Base-by-base conservation (phyloP, 1,140 invertebrate species). In the Nephila pilipes region DNA sequence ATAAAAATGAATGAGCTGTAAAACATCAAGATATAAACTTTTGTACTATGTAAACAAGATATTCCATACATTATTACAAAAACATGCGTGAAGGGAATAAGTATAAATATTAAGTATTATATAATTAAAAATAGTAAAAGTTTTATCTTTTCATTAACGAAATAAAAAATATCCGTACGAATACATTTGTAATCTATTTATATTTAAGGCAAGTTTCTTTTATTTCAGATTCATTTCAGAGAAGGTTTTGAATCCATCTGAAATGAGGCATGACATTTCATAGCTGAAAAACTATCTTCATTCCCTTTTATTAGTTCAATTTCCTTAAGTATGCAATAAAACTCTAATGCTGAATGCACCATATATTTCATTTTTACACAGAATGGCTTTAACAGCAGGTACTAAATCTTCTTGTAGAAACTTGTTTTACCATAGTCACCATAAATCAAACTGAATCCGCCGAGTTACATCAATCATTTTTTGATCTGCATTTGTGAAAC, bases 401-500 rank as follows among this genome's bases (percentile, higher is more conserved):
- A 80, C 88, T 75, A 90, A 87, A 90, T 90, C 88, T 54, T 80
- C 22, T 32, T 12, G 85, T 18, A 46, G 29, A 63, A 46, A 38
- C 57, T 65, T 87, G 60, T 87, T 87, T 90, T 79, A 79, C 65
- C n/a, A 32, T n/a, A 12, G 25, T 10, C n/a, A n/a, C 38, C 90
- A 91, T 91, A 85, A 91, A 91, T 91, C 90, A 91, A 63, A 85
- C 29, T 57, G 57, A 85, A 29, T 46, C 25, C 25, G 54, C 25
- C 16, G 18, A 80, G 6, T 46, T 57, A 20, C 38, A 90, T 91
- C 90, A 55, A 91, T 85, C 90, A 91, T 63, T 83, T 83, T 85
- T 80, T 90, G 88, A 83, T 83, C 38, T 63, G 65, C 46, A 89
- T 89, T 79, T 89, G 69, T 89, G 87, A 89, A 87, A 79, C 63